These are phyloP conservation scores for Saccostrea echinata DNA, from an alignment of 1,140 invertebrate genomes.

Conservation along the genomic window DNA sequence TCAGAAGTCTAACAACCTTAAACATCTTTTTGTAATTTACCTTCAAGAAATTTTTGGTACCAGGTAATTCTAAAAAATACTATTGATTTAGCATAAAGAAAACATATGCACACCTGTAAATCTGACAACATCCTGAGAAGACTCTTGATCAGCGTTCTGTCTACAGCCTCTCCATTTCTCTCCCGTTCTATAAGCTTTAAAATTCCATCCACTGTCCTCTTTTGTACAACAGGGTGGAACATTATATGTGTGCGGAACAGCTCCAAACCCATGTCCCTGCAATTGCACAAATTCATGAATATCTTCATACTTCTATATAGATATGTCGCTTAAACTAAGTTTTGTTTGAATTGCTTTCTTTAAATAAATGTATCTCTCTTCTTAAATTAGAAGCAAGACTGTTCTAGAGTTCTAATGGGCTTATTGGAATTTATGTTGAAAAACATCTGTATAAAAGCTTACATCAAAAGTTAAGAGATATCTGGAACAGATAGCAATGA, in stretches of 20 bases:
- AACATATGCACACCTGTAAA: constrained; percentile 82
- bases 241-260: constrained; percentile 96
- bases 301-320: too few species aligned
- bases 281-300: background rate
- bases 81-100: background rate
- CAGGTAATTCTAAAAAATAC: background rate
- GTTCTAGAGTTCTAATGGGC: too few species aligned
- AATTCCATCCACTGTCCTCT: constrained; percentile 95
- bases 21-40: too few species aligned
- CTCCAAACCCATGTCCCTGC: constrained; percentile 97
- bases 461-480: too few species aligned
- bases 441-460: too few species aligned
- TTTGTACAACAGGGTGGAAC: constrained; percentile 93
- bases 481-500: too few species aligned
- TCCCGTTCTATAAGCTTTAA: constrained; percentile 96
- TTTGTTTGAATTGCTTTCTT: too few species aligned
- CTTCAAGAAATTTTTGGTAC: too few species aligned
- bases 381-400: too few species aligned
- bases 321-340: too few species aligned
- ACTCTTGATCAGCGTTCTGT: constrained; percentile 95
- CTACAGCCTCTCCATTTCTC: constrained; percentile 95
- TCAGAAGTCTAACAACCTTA: background rate
- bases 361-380: too few species aligned
- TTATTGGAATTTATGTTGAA: too few species aligned
- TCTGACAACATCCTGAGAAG: constrained; percentile 98